Evolutionary conservation across 2,888 invertebrate genomes (phyloP).

Genomic region (Seira musarum): DNA sequence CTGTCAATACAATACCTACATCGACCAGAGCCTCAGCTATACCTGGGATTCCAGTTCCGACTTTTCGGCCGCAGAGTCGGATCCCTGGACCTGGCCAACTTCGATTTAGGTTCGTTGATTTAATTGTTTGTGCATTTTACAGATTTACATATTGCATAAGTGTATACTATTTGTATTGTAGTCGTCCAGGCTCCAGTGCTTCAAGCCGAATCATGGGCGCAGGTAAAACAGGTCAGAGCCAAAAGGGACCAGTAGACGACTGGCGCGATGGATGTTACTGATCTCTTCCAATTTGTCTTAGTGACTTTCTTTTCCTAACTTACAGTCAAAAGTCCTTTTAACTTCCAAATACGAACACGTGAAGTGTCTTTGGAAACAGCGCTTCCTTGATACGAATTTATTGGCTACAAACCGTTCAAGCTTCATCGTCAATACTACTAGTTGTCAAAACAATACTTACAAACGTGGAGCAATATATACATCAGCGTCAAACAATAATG

Average conservation of each 20-base stretch:
- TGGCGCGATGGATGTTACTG: conserved; percentile 53
- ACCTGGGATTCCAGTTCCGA: conserved; percentile 45
- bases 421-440: too few species aligned
- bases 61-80: conserved; percentile 34
- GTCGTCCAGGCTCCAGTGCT: conserved; percentile 24
- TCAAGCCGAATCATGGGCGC: too few species aligned
- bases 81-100: conserved; percentile 44
- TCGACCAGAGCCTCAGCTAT: not conserved
- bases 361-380: too few species aligned
- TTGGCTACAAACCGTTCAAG: too few species aligned
- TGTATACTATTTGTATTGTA: too few species aligned
- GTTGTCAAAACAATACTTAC: too few species aligned
- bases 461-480: too few species aligned
- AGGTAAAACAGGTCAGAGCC: not conserved
- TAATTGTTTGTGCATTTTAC: not conserved
- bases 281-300: conserved; percentile 26
- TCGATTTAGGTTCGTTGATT: conserved; percentile 26
- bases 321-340: too few species aligned
- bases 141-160: conserved; percentile 4
- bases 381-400: too few species aligned
- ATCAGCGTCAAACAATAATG: too few species aligned
- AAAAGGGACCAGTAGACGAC: conserved; percentile 34
- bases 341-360: too few species aligned
- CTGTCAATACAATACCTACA: not conserved
- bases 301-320: too few species aligned